A percentile compares a stretch with the other conserved stretches of the same genome.
phyloP scores from a whole-genome alignment of 2,888 invertebrate genomes.

The Trissolcus japonicus region DNA sequence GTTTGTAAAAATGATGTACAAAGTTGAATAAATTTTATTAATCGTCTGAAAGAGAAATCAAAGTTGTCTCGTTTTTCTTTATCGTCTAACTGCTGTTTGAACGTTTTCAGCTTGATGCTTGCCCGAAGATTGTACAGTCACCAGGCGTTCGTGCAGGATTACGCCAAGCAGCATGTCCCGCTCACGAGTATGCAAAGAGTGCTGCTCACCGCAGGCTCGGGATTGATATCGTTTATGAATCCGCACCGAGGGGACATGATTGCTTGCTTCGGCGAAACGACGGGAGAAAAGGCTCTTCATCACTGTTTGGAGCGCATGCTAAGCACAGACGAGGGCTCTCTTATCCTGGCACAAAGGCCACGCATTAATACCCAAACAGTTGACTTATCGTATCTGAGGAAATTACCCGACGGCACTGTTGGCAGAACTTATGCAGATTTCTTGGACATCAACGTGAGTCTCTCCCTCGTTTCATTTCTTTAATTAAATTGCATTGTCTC shows the following conservation, averaged over 20 bases:
- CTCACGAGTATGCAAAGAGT: slow-evolving; percentile 85
- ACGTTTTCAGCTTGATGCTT: slow-evolving; percentile 8
- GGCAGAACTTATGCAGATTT: slow-evolving; percentile 92
- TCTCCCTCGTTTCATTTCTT: background rate
- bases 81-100: background rate
- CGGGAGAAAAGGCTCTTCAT: slow-evolving; percentile 83
- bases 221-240: slow-evolving; percentile 86
- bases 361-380: slow-evolving; percentile 91
- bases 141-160: slow-evolving; percentile 80
- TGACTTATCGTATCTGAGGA: slow-evolving; percentile 83
- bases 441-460: slow-evolving; percentile 83
- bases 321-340: slow-evolving; percentile 84
- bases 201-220: slow-evolving; percentile 91
- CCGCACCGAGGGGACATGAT: slow-evolving; percentile 94
- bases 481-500: background rate
- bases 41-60: background rate
- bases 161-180: slow-evolving; percentile 81
- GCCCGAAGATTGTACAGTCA: slow-evolving; percentile 58
- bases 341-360: slow-evolving; percentile 87
- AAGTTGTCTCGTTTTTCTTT: no score
- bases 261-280: slow-evolving; percentile 95
- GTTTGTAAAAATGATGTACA: slow-evolving; percentile 46
- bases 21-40: slow-evolving; percentile 40
- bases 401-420: slow-evolving; percentile 87
- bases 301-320: slow-evolving; percentile 87